Evolutionary conservation across 2,888 invertebrate species (phyloP).

Genomic region (Rugalucina vietnamica): DNA sequence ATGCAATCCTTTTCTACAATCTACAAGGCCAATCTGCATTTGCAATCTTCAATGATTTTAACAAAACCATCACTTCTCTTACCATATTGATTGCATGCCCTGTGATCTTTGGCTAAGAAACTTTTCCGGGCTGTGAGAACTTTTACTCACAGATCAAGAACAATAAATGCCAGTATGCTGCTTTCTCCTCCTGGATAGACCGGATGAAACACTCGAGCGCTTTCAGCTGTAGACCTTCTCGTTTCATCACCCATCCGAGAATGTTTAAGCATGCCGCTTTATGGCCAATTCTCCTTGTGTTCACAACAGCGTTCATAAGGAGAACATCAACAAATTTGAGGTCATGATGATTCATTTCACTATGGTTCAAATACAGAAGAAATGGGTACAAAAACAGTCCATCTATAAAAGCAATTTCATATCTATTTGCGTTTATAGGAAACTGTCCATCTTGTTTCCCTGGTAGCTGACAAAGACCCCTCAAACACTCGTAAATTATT

Average conservation of each 20-base stretch:
- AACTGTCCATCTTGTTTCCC: neutral
- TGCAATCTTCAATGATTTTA: too few species aligned
- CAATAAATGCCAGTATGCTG: neutral
- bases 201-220: neutral
- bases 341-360: neutral
- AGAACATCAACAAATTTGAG: neutral
- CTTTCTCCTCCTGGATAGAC: neutral
- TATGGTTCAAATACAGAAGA: neutral
- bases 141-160: too few species aligned
- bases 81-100: too few species aligned
- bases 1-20: too few species aligned
- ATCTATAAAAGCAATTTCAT: neutral
- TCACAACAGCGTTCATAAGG: neutral
- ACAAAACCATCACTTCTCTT: too few species aligned
- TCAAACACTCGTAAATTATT: neutral
- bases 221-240: neutral
- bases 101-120: too few species aligned
- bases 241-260: neutral
- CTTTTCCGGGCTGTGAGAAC: too few species aligned
- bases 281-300: neutral
- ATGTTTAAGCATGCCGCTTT: neutral
- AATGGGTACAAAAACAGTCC: neutral
- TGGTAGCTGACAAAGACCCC: neutral
- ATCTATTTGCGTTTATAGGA: neutral
- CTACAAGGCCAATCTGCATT: too few species aligned